Base-by-base conservation (phyloP, 2,113 vertebrate genomes). In the Gopherus flavomarginatus region DNA sequence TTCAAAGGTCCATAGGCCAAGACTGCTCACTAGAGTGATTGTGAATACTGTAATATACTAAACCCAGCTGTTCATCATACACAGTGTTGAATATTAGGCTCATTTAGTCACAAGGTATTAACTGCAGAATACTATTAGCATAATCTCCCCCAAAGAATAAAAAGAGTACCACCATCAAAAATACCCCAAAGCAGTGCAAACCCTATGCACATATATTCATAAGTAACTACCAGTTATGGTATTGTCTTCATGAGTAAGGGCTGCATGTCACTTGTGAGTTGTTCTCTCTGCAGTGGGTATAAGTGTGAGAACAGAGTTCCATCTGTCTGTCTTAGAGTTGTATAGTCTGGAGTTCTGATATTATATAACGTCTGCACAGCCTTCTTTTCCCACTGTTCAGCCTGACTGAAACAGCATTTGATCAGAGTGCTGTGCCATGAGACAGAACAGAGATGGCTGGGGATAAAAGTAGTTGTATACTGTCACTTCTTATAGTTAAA, bases 361-460 rank as follows among this genome's bases (percentile, higher is more conserved):
- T 17, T 49, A 26, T 14, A 4, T 26, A 81, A 81, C n/a, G 38
- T 62, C 47, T 6, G 13, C 24, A 29, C 5, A 50, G 19, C 0
- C 1, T 57, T 8, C 62, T 85, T 92, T 38, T 57, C 49, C 54
- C 35, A 2, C 26, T n/a, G 59, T 26, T 54, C 57, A 38, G 87
- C 89, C 47, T 95, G 53, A 7, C 42, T 87, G 6, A 0, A 6
- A 62, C 9, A 13, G 5, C 1, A 0, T 49, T 44, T 77, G 35
- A 88, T 44, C 3, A 93, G 84, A 86, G 2, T 6, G 0, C 0
- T 0, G 0, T 47, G 42, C 42, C 35, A 14, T 42, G 65, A 69
- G 44, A 44, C 24, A 42, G 49, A n/a, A 65, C 56, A 91, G 81
- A 93, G 0, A 0, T 0, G 0, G n/a, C 0, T 56, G 85, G 17